A percentile compares a stretch with the other conserved stretches of the same genome.
phyloP scores from a whole-genome alignment of 2,888 invertebrate species.

The Orchesellides sinensis region DNA sequence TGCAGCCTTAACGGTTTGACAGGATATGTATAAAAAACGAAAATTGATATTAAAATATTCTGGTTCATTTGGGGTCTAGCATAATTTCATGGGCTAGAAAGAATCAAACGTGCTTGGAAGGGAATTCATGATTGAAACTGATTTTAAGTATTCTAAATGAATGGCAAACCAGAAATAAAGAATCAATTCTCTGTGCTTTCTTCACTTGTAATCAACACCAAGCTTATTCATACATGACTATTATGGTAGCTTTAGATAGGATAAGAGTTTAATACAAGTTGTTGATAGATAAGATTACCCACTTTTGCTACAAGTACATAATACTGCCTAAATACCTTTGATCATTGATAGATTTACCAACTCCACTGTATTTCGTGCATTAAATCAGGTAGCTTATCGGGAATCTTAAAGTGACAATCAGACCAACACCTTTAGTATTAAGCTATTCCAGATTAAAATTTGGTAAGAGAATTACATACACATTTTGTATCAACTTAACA shows the following conservation, averaged over 20 bases:
- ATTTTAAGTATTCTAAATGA: no score
- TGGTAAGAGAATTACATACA: not conserved
- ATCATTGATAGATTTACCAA: constrained; percentile 42
- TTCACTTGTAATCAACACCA: not conserved
- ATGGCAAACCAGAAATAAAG: not conserved
- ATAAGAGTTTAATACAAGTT: constrained; percentile 40
- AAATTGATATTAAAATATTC: no score
- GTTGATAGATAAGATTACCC: constrained; percentile 49
- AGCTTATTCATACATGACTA: no score
- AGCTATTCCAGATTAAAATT: constrained; percentile 45
- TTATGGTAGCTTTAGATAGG: no score
- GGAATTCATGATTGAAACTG: no score
- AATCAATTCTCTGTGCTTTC: no score
- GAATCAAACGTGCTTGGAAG: no score
- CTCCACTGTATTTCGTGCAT: constrained; percentile 8
- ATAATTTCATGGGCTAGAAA: no score
- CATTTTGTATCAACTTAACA: not conserved
- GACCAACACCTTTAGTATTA: constrained; percentile 56
- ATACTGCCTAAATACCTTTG: constrained; percentile 49
- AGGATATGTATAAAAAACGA: no score
- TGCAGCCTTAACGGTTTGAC: no score
- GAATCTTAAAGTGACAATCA: constrained; percentile 52
- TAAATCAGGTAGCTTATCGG: constrained; percentile 24
- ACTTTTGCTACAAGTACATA: constrained; percentile 27
- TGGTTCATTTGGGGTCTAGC: no score